Conservation (phyloP, 2,797 vertebrate species). For the Myioborus melanocephalus region DNA sequence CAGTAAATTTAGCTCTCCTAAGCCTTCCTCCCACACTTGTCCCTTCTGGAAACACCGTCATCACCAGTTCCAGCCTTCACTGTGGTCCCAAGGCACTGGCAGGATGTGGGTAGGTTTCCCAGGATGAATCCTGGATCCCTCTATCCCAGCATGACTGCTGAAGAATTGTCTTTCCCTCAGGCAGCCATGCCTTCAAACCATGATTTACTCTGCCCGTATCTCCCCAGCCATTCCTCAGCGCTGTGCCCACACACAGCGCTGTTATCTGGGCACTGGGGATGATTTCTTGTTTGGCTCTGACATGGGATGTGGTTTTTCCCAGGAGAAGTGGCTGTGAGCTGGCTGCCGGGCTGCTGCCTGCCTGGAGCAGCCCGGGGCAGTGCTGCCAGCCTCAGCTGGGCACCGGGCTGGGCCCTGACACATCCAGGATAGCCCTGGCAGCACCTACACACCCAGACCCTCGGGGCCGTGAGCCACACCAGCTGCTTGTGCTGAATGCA, state of each 20-base stretch:
- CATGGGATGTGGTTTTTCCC: neutral
- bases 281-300: neutral
- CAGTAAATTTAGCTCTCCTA: neutral
- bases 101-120: neutral
- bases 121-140: neutral
- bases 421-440: rapidly evolving
- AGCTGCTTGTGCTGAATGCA: neutral
- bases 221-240: neutral
- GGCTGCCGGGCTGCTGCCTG: neutral
- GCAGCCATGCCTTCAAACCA: neutral
- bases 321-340: neutral
- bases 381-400: neutral
- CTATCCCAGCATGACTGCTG: neutral
- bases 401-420: neutral
- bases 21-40: neutral
- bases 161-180: neutral
- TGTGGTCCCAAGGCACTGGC: rapidly evolving
- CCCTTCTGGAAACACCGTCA: neutral
- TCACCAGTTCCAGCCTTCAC: rapidly evolving
- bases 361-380: neutral
- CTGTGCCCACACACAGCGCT: neutral
- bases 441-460: neutral
- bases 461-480: rapidly evolving
- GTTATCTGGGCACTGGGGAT: neutral
- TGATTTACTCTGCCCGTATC: neutral